A percentile compares a stretch with the other conserved stretches of the same genome.
These are phyloP conservation scores for Stegodyphus dumicola DNA, from an alignment of 1,140 invertebrate genomes.

Conservation along the genomic window DNA sequence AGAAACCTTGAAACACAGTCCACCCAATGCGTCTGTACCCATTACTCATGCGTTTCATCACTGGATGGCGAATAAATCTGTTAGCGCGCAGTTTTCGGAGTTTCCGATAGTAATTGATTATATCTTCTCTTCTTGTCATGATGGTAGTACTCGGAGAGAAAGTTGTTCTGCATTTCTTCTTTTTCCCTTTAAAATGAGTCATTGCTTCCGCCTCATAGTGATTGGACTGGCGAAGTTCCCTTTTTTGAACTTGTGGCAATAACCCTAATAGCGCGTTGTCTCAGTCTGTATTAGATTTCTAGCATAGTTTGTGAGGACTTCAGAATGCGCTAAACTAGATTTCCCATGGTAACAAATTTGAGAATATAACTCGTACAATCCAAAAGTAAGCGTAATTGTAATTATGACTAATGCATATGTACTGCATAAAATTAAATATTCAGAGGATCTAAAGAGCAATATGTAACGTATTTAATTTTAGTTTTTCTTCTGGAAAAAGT, in stretches of 20 bases:
- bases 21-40: neutral
- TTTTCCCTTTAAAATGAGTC: neutral
- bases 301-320: no score
- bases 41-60: constrained; percentile 22
- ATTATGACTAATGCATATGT: no score
- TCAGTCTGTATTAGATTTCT: neutral
- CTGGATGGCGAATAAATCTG: constrained; percentile 20
- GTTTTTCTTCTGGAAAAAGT: no score
- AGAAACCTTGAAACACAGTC: neutral
- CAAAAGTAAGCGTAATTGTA: no score
- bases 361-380: no score
- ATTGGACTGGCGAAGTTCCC: neutral
- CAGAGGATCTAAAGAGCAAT: no score
- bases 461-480: no score
- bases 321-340: neutral
- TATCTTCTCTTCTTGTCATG: neutral
- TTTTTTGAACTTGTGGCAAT: neutral
- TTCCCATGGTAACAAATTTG: no score
- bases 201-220: constrained; percentile 12
- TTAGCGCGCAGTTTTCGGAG: constrained; percentile 11
- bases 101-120: constrained; percentile 1
- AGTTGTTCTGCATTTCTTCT: neutral
- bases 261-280: neutral
- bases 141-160: neutral
- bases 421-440: no score